These are phyloP conservation scores for Plectropomus leopardus DNA, from an alignment of 2,113 vertebrate species.

Conservation along the genomic window DNA sequence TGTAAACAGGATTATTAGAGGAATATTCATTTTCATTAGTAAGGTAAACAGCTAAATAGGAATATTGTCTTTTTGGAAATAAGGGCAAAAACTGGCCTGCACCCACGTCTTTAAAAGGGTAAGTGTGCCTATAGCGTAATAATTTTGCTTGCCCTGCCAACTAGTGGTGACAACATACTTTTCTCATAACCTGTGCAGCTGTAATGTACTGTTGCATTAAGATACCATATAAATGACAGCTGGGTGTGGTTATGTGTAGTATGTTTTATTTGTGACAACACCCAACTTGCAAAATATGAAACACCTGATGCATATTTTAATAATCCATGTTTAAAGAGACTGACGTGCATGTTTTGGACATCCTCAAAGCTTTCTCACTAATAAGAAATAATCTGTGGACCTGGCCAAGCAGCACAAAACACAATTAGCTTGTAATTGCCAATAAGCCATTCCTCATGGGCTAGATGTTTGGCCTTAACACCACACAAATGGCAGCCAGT, in stretches of 20 bases:
- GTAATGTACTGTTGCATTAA: no score
- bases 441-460: neutral
- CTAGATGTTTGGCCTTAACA: neutral
- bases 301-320: no score
- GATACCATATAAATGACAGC: no score
- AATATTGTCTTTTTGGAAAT: no score
- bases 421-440: constrained; percentile 1
- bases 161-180: no score
- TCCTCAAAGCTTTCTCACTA: neutral
- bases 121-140: neutral
- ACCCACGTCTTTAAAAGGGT: neutral
- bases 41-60: no score
- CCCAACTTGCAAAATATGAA: no score
- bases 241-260: no score
- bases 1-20: no score
- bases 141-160: neutral
- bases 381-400: neutral
- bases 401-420: neutral
- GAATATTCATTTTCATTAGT: no score
- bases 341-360: neutral
- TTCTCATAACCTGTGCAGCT: no score
- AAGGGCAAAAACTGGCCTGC: neutral
- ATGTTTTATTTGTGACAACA: no score
- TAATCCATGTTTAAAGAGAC: neutral
- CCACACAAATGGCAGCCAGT: neutral